phyloP scores from a whole-genome alignment of 2,888 invertebrate genomes.

The Drepana falcataria region DNA sequence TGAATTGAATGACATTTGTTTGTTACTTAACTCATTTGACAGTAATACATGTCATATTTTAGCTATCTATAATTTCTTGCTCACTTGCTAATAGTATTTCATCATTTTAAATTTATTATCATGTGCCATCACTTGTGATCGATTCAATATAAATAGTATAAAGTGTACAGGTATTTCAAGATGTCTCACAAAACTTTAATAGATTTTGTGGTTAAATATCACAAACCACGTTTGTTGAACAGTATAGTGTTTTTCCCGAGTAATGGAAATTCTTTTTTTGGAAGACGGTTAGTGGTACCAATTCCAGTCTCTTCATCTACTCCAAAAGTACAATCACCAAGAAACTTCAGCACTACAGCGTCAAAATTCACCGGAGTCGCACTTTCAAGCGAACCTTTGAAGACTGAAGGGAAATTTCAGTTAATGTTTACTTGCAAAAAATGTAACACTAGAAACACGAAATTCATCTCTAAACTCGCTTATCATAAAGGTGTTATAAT shows the following conservation, averaged over 20 bases:
- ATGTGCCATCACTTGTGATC: not conserved
- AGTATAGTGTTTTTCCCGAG: constrained; percentile 68
- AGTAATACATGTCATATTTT: no score
- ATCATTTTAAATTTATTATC: not conserved
- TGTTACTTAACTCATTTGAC: no score
- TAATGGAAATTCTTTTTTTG: constrained; percentile 65
- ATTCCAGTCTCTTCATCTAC: constrained; percentile 45
- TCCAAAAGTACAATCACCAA: constrained; percentile 50
- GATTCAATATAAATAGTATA: not conserved
- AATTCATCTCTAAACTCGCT: constrained; percentile 90
- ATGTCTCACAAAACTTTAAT: constrained; percentile 67
- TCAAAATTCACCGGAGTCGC: constrained; percentile 40
- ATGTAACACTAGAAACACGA: constrained; percentile 86
- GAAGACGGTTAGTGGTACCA: constrained; percentile 51
- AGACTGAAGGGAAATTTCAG: constrained; percentile 79
- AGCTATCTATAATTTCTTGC: no score
- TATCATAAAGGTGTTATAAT: constrained; percentile 95
- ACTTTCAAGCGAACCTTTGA: constrained; percentile 32
- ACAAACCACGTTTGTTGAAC: constrained; percentile 61
- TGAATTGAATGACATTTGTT: no score
- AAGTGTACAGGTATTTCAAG: constrained; percentile 5
- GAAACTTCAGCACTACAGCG: constrained; percentile 47
- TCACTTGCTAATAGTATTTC: not conserved
- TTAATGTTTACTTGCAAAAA: constrained; percentile 93
- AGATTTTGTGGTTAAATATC: constrained; percentile 68